Conservation (phyloP, 2,888 invertebrate genomes). For the Macrosiphum euphorbiae region DNA sequence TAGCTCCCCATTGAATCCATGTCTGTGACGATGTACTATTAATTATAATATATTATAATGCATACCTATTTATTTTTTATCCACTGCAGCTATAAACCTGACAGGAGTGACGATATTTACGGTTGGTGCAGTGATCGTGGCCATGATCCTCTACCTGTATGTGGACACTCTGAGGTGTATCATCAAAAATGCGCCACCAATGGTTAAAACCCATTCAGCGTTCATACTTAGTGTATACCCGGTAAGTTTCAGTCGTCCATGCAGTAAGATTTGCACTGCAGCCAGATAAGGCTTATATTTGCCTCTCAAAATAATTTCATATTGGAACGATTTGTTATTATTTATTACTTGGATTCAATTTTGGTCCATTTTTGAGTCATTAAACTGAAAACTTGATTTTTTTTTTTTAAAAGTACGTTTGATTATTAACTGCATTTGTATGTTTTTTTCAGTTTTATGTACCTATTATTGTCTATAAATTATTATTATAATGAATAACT, state of each 20-base stretch:
- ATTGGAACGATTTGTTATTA: neutral
- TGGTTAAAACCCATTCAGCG: conserved; percentile 73
- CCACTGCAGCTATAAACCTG: conserved; percentile 73
- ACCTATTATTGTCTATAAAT: neutral
- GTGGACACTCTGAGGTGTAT: conserved; percentile 74
- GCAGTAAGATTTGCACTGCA: neutral
- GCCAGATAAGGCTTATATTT: neutral
- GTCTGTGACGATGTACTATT: too few species aligned
- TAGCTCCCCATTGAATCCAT: too few species aligned
- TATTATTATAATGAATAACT: neutral
- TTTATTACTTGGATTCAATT: neutral
- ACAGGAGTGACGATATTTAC: conserved; percentile 75
- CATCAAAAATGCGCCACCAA: conserved; percentile 73
- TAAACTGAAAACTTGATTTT: neutral
- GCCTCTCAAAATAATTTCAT: neutral
- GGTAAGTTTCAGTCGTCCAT: conserved; percentile 71
- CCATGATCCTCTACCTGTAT: conserved; percentile 73
- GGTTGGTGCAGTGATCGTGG: conserved; percentile 72
- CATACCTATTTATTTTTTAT: conserved; percentile 67
- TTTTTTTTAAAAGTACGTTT: neutral
- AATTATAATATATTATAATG: neutral
- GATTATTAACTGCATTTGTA: neutral
- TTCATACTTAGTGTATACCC: conserved; percentile 77
- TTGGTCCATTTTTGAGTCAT: neutral
- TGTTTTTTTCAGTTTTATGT: neutral